These are phyloP conservation scores for Lysandra bellargus DNA, from an alignment of 2,888 invertebrate species.

Conservation along the genomic window DNA sequence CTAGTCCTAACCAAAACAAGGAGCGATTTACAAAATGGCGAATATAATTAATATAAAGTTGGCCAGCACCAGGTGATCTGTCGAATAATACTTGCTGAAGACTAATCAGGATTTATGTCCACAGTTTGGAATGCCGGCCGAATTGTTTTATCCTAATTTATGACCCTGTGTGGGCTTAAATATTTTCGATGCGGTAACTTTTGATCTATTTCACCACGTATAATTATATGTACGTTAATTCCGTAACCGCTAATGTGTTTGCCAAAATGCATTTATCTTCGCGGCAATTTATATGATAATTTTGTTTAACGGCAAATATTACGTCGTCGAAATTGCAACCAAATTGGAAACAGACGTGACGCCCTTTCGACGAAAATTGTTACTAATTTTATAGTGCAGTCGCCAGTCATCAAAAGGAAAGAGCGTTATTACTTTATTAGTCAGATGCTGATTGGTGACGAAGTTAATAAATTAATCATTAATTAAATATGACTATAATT, in stretches of 20 bases:
- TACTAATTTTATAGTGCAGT: neutral
- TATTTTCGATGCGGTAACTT: constrained; percentile 52
- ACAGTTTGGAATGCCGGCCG: constrained; percentile 68
- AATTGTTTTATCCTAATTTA: constrained; percentile 76
- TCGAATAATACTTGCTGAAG: constrained; percentile 45
- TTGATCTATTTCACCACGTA: constrained; percentile 30
- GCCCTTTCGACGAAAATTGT: neutral
- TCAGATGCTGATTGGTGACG: too few relatives aligned
- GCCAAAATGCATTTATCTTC: constrained; percentile 32
- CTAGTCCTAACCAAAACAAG: neutral
- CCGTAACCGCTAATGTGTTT: constrained; percentile 39
- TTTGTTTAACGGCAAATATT: constrained; percentile 24
- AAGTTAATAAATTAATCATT: too few relatives aligned
- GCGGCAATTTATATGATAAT: constrained; percentile 26
- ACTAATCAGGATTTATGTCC: constrained; percentile 70
- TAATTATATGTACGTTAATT: constrained; percentile 31
- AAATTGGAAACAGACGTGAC: constrained; percentile 4
- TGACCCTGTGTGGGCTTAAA: constrained; percentile 64
- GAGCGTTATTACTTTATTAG: neutral
- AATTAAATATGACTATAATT: too few relatives aligned
- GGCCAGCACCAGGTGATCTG: constrained; percentile 47
- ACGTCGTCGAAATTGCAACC: constrained; percentile 28
- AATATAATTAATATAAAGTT: constrained; percentile 13
- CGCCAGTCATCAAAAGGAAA: neutral
- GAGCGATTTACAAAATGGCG: neutral